Evolutionary conservation across 2,888 invertebrate genomes (phyloP).

Genomic region (Sialis lutaria): DNA sequence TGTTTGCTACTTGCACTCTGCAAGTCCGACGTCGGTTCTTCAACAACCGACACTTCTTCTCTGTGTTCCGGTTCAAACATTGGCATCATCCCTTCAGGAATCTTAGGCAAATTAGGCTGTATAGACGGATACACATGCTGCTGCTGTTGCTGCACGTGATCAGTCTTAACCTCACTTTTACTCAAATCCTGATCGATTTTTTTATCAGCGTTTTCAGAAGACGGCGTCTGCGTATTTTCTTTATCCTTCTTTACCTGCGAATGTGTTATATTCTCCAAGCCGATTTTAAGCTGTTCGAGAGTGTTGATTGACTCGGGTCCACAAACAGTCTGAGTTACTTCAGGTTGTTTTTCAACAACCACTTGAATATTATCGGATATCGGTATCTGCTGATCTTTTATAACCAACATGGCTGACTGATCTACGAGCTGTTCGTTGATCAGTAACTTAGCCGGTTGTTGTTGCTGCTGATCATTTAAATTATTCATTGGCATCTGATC

Average conservation of each 20-base stretch:
- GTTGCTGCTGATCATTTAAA: background rate
- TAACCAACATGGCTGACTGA: conserved; percentile 17
- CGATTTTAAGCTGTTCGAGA: conserved; percentile 36
- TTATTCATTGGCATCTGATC: conserved; percentile 15
- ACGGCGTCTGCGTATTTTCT: conserved; percentile 12
- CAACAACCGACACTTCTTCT: conserved; percentile 3
- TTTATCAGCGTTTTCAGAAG: conserved; percentile 7
- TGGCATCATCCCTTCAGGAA: conserved; percentile 5
- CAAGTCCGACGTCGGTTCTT: conserved; percentile 3
- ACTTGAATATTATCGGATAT: conserved; percentile 11
- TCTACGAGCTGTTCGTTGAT: conserved; percentile 14
- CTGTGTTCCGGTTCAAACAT: background rate
- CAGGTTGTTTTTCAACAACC: conserved; percentile 10
- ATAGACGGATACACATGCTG: conserved; percentile 10
- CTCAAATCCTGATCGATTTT: conserved; percentile 11
- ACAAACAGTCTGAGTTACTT: conserved; percentile 19
- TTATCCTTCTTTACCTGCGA: conserved; percentile 25
- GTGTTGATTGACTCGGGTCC: conserved; percentile 33
- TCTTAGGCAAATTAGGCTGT: conserved; percentile 11
- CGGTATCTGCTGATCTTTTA: conserved; percentile 10
- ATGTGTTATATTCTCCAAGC: conserved; percentile 35
- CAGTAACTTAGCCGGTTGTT: conserved; percentile 4
- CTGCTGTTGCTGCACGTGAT: conserved; percentile 5
- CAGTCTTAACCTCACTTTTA: conserved; percentile 6
- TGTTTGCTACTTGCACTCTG: background rate